Percentiles rank a stretch among this genome's conserved stretches.
phyloP scores from a whole-genome alignment of 2,113 vertebrate species.

The Perca schrenkii region DNA sequence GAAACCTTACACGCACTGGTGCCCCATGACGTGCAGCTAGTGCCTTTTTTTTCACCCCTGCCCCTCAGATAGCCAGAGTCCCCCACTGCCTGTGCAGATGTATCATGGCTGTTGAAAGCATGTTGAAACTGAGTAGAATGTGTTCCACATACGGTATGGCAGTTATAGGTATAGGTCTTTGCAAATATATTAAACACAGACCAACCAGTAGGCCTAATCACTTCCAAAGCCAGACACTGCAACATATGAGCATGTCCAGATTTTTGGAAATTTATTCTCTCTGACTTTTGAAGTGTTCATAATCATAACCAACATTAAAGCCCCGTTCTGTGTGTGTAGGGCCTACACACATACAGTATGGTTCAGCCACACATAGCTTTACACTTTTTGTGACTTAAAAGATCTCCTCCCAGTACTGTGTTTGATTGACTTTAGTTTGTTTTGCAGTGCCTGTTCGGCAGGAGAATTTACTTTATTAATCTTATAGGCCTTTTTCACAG shows the following conservation, averaged over 20 bases:
- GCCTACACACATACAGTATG: background rate
- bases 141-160: no score
- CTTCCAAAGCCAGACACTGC: background rate
- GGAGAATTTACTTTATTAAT: conserved; percentile 6
- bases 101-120: background rate
- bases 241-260: background rate
- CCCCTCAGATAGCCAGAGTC: no score
- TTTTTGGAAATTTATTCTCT: no score
- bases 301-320: no score
- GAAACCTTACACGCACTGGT: no score
- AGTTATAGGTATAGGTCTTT: background rate
- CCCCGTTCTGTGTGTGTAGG: no score
- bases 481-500: no score
- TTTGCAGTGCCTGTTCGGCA: background rate
- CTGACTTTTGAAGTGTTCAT: background rate
- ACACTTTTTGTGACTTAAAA: background rate
- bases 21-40: no score
- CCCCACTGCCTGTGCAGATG: background rate
- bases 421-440: conserved; percentile 16
- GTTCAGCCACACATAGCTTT: conserved; percentile 19
- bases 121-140: background rate
- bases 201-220: no score
- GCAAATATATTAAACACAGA: background rate
- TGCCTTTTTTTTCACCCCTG: no score
- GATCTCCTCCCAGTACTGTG: background rate